Conservation (phyloP, 1,140 invertebrate genomes). For the Globodera rostochiensis region DNA sequence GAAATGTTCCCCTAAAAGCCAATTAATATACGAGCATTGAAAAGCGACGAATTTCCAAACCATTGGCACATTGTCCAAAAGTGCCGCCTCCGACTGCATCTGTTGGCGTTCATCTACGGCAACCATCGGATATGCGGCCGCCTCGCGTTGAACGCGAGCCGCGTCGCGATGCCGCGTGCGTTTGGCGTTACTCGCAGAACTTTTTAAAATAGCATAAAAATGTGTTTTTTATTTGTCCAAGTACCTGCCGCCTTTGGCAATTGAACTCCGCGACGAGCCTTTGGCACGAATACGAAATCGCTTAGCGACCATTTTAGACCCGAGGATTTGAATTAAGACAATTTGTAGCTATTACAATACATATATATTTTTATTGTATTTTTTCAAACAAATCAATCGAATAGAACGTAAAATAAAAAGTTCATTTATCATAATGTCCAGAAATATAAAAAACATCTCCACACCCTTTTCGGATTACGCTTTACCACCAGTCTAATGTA, state of each 20-base stretch:
- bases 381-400: neutral
- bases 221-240: neutral
- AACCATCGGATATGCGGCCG: conserved; percentile 4
- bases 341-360: too few relatives aligned
- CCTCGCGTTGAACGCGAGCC: conserved; percentile 13
- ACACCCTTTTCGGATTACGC: too few relatives aligned
- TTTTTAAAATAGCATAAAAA: neutral
- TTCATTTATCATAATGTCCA: neutral
- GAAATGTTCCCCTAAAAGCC: conserved; percentile 28
- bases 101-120: conserved; percentile 25
- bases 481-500: neutral
- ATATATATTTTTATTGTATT: neutral
- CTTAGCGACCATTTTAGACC: neutral
- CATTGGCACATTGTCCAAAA: conserved; percentile 22
- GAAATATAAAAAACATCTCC: too few relatives aligned
- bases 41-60: conserved; percentile 4
- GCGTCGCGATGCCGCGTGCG: conserved; percentile 24
- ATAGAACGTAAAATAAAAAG: neutral
- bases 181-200: conserved; percentile 40
- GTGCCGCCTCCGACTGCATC: conserved; percentile 8
- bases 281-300: conserved; percentile 12
- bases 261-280: conserved; percentile 16
- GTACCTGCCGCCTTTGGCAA: conserved; percentile 6
- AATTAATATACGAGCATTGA: neutral
- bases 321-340: too few relatives aligned